These are phyloP conservation scores for Acipenser ruthenus DNA, from an alignment of 2,797 vertebrate genomes.

Conservation along the genomic window DNA sequence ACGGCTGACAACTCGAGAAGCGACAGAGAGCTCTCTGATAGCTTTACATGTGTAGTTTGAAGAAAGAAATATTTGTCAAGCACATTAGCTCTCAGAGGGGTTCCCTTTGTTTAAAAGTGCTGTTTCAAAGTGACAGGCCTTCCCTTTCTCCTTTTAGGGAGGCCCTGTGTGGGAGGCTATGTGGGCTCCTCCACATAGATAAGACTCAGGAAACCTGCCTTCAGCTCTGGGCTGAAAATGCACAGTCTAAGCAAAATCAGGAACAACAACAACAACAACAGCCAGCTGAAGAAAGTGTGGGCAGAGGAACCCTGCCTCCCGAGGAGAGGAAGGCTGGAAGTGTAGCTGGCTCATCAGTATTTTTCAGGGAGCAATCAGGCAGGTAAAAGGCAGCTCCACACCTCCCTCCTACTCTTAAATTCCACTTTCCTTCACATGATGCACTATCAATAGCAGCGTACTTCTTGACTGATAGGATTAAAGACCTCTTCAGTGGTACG, in stretches of 20 bases:
- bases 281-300: constrained; percentile 63
- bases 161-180: constrained; percentile 68
- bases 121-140: constrained; percentile 67
- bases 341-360: constrained; percentile 68
- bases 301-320: constrained; percentile 72
- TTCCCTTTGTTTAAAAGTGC: constrained; percentile 68
- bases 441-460: constrained; percentile 24
- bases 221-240: constrained; percentile 57
- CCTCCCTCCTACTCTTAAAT: constrained; percentile 74
- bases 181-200: constrained; percentile 58
- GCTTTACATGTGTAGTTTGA: constrained; percentile 45
- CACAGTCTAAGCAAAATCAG: constrained; percentile 65
- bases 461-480: constrained; percentile 29
- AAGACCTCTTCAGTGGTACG: constrained; percentile 18
- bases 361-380: constrained; percentile 66
- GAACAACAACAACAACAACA: constrained; percentile 26
- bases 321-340: constrained; percentile 62
- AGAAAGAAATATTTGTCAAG: constrained; percentile 61
- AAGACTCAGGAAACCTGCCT: constrained; percentile 55
- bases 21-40: constrained; percentile 33
- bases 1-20: constrained; percentile 41
- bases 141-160: constrained; percentile 68
- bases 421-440: constrained; percentile 50
- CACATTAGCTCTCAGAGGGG: constrained; percentile 56
- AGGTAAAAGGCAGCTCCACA: constrained; percentile 71